A percentile compares a stretch with the other conserved stretches of the same genome.
phyloP scores from a whole-genome alignment of 2,113 vertebrate species.

The Urocitellus parryii region DNA sequence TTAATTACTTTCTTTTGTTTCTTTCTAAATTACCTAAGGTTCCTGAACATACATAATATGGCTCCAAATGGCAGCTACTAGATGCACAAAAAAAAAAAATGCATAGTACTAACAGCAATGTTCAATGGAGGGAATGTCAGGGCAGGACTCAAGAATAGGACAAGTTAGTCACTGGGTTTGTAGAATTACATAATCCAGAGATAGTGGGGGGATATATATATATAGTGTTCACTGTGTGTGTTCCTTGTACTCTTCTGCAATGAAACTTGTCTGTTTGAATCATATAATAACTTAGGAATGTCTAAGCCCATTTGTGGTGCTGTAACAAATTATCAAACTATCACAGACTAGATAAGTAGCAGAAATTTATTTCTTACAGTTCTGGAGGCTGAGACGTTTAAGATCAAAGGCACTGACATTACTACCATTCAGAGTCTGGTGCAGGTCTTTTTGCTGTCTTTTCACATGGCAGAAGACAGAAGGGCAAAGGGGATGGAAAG shows the following conservation, averaged over 20 bases:
- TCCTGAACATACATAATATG: neutral
- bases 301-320: neutral
- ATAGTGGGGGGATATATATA: neutral
- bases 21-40: neutral
- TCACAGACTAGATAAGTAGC: neutral
- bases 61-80: neutral
- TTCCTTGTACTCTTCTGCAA: neutral
- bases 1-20: neutral
- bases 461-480: neutral
- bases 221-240: neutral
- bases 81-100: neutral
- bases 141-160: neutral
- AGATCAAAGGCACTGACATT: neutral
- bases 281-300: neutral
- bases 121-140: neutral
- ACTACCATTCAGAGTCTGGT: neutral
- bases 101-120: neutral
- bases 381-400: neutral
- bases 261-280: neutral
- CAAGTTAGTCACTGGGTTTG: neutral
- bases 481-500: no score
- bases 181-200: neutral
- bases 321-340: neutral
- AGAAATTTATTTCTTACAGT: neutral
- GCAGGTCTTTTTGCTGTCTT: neutral